Base-by-base conservation (phyloP, 2,113 vertebrate genomes). In the Antechinus stuartii region DNA sequence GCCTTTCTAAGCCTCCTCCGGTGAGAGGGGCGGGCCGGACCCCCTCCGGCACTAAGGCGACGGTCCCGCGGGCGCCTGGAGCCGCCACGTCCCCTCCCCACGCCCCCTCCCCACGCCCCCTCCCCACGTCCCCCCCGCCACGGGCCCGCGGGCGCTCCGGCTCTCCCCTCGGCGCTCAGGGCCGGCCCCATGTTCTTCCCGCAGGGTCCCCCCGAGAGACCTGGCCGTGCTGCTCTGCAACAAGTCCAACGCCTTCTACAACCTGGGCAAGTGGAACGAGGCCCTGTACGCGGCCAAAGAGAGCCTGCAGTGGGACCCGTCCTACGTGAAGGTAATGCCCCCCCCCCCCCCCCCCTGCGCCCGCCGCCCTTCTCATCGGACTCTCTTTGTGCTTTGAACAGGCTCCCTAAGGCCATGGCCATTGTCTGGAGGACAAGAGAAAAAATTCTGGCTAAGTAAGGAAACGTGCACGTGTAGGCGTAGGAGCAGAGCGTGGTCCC, bases 201-300 rank as follows among this genome's bases (percentile, higher is more conserved):
- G 46, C 8, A 99, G 99, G 92, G 93, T 97, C 52, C 93, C 96
- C 30, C 91, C 90, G 0, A 97, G n/a, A 90, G 98, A 99, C 25
- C 90, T 99, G 96, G 98, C 99, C 54, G 97, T 99, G 92, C 91
- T 99, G 10, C 92, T 98, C 54, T 99, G 98, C 97, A 99, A 99
- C 95, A 98, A 97, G 94, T 98, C 99, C 91, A 98, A 98, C 52
- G 98, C 98, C 1, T 97, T 99, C 95, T 99, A 98, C 95, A 98
- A 57, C 91, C 98, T 99, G 14, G 95, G 97, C 24, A 98, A 98
- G 94, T 99, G 98, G 98, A 92, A 55, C 0, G 98, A 99, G 42
- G 98, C 99, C 0, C 94, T 95, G 24, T 0, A 19, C 8, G 97
- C 98, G 42, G 99, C 99, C 93, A 91, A 95, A 9, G 95, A 98